phyloP scores from a whole-genome alignment of 2,888 invertebrate species.

The Bhutanitis thaidina region DNA sequence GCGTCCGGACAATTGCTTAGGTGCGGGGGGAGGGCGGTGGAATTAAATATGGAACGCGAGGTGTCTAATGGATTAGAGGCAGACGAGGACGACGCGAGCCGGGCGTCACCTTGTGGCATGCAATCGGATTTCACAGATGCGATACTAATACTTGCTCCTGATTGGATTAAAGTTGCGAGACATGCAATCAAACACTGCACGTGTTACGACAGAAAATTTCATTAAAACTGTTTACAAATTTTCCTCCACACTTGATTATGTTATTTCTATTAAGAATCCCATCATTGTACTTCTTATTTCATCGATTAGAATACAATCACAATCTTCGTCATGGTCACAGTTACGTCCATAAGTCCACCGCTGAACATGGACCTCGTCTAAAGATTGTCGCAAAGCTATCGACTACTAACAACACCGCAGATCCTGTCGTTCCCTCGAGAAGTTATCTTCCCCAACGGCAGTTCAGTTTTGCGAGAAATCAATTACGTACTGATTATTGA shows the following conservation, averaged over 20 bases:
- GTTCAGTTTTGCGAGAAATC: no score
- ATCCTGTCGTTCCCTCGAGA: no score
- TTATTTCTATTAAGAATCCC: no score
- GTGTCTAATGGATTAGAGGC: constrained; percentile 72
- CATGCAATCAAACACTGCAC: not conserved
- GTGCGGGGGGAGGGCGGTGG: constrained; percentile 32
- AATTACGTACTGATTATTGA: no score
- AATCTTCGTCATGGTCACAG: no score
- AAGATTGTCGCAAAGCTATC: no score
- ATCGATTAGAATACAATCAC: no score
- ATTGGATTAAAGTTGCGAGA: constrained; percentile 37
- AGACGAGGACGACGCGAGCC: constrained; percentile 42
- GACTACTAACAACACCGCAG: no score
- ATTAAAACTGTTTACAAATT: constrained; percentile 9
- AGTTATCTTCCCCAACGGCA: no score
- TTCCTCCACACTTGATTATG: not conserved
- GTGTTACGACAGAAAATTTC: not conserved
- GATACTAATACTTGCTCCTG: constrained; percentile 37
- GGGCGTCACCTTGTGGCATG: constrained; percentile 60
- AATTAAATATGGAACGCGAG: constrained; percentile 73
- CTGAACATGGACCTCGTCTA: no score
- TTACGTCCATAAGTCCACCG: no score
- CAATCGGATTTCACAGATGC: constrained; percentile 60
- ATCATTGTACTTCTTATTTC: no score
- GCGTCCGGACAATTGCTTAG: constrained; percentile 61